phyloP scores from a whole-genome alignment of 2,888 invertebrate species.

The Acleris emargana region DNA sequence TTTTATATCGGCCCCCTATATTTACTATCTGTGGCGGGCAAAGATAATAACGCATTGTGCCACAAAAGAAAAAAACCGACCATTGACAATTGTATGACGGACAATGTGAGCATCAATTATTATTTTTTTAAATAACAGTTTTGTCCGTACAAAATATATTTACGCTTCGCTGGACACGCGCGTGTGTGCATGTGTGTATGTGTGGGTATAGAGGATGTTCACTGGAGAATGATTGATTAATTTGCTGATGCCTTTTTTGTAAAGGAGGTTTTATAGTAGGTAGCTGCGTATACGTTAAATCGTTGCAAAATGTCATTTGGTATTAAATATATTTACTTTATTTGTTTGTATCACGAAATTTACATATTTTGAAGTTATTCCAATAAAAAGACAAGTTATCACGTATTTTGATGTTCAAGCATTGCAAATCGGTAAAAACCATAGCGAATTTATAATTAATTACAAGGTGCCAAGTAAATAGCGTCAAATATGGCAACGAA shows the following conservation, averaged over 20 bases:
- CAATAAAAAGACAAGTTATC: background rate
- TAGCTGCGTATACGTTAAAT: too few relatives aligned
- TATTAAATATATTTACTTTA: constrained; percentile 49
- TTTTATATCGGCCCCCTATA: constrained; percentile 50
- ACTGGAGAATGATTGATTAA: constrained; percentile 68
- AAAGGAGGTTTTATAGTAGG: constrained; percentile 45
- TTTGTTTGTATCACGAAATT: constrained; percentile 43
- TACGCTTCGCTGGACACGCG: constrained; percentile 65
- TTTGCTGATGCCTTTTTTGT: constrained; percentile 38
- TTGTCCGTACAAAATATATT: constrained; percentile 82
- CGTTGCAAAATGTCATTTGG: too few relatives aligned
- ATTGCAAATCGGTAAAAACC: constrained; percentile 26
- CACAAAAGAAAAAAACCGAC: constrained; percentile 65
- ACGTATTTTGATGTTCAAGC: constrained; percentile 7
- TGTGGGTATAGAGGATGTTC: constrained; percentile 40
- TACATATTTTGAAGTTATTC: background rate
- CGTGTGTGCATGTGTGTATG: constrained; percentile 39
- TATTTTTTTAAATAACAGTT: constrained; percentile 82
- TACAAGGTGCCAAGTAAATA: constrained; percentile 32
- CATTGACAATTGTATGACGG: constrained; percentile 67
- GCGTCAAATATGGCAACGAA: constrained; percentile 18
- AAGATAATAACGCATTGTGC: constrained; percentile 56
- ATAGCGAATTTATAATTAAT: constrained; percentile 25
- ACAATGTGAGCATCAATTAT: constrained; percentile 76
- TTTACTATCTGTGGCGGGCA: constrained; percentile 42